These are phyloP conservation scores for Oopsacas minuta DNA, from an alignment of 37 sponge, comb jelly and placozoan species.

Conservation along the genomic window DNA sequence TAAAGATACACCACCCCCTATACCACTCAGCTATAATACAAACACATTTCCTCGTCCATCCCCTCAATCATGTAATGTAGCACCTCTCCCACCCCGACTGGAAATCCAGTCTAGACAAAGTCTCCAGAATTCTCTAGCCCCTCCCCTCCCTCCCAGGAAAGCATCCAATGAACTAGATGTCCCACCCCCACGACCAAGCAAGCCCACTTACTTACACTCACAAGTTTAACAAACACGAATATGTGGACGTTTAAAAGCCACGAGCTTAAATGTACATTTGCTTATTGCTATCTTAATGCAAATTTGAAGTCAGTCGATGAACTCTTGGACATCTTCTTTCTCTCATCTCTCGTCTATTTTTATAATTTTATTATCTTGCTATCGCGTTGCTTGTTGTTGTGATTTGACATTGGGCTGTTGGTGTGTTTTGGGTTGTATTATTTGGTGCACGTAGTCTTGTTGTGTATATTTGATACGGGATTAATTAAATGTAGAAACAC, in stretches of 20 bases:
- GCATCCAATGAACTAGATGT: not conserved
- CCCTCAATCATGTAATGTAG: not conserved
- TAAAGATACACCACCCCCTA: not conserved
- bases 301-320: not conserved
- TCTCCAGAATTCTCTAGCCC: not conserved
- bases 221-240: not conserved
- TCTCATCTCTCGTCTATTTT: not conserved
- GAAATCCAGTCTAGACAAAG: not conserved
- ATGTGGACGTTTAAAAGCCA: not conserved
- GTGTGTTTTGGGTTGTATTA: conserved; percentile 8
- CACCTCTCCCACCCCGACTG: not conserved
- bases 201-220: not conserved
- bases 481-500: not conserved
- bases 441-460: conserved; percentile 4
- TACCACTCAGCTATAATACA: not conserved
- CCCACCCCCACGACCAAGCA: not conserved
- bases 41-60: conserved; percentile 7
- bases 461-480: conserved; percentile 7
- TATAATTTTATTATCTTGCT: conserved; percentile 18
- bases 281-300: not conserved
- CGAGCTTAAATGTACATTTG: not conserved
- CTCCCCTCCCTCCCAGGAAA: not conserved
- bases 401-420: not conserved
- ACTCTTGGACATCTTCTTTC: not conserved
- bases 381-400: not conserved